A percentile compares a stretch with the other conserved stretches of the same genome.
phyloP scores from a whole-genome alignment of 2,888 invertebrate genomes.

The Melinopterus prodromus region DNA sequence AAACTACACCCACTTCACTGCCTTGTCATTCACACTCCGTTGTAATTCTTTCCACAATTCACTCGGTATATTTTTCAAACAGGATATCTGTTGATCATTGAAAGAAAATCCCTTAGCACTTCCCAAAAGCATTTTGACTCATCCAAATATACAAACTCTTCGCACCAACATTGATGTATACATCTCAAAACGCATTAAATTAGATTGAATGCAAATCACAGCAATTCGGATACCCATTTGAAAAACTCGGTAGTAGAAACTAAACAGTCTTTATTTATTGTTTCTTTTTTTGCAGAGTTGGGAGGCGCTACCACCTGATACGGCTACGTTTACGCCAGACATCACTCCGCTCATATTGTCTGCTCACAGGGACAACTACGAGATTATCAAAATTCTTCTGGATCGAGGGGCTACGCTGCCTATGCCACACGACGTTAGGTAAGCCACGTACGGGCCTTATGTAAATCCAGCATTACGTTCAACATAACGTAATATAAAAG shows the following conservation, averaged over 20 bases:
- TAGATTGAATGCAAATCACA: not conserved
- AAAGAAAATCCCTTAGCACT: not conserved
- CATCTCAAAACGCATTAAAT: not conserved
- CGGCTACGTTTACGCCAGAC: conserved; percentile 95
- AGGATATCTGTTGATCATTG: not conserved
- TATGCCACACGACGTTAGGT: conserved; percentile 93
- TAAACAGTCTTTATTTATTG: not conserved
- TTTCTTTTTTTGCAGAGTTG: conserved; percentile 73
- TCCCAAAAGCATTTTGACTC: not conserved
- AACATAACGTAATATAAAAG: no score
- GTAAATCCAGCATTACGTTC: no score
- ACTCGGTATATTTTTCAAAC: not conserved
- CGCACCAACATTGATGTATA: not conserved
- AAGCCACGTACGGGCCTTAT: conserved; percentile 42
- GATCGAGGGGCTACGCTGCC: conserved; percentile 95
- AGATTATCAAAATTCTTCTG: conserved; percentile 96
- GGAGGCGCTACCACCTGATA: conserved; percentile 90
- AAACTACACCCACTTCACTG: not conserved
- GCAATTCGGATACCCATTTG: not conserved
- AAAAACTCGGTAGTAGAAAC: not conserved
- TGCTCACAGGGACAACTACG: conserved; percentile 98
- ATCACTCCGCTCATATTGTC: conserved; percentile 97
- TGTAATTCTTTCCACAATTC: not conserved
- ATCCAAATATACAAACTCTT: not conserved
- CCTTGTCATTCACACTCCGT: not conserved